Evolutionary conservation across 2,797 vertebrate genomes (phyloP).

Genomic region (Oreochromis grahami): DNA sequence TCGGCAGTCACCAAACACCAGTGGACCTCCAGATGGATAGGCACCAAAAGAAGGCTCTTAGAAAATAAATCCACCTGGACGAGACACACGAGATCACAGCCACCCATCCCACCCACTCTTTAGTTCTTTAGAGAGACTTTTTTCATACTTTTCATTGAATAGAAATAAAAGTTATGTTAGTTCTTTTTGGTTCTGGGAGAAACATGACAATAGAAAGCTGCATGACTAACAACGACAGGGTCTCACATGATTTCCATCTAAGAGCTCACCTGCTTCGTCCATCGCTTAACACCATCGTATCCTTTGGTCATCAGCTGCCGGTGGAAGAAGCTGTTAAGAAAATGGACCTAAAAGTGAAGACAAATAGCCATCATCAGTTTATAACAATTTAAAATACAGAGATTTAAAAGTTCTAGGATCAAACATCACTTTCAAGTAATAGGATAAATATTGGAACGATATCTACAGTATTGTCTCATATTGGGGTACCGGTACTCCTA

Average conservation of each 20-base stretch:
- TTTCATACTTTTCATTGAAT: not conserved
- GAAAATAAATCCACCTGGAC: conserved; percentile 94
- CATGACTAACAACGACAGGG: not conserved
- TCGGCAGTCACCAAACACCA: conserved; percentile 96
- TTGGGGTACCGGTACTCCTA: not conserved
- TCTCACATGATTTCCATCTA: not conserved
- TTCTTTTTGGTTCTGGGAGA: not conserved
- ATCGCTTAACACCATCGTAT: conserved; percentile 94
- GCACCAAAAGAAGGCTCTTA: conserved; percentile 90
- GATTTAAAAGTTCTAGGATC: not conserved
- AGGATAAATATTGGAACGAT: not conserved
- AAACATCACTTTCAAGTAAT: not conserved
- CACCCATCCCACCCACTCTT: not conserved
- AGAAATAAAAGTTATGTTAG: not conserved
- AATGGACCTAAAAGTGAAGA: conserved; percentile 84
- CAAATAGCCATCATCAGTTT: not conserved
- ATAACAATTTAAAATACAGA: fast-evolving
- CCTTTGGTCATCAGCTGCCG: conserved; percentile 97
- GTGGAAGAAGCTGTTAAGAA: conserved; percentile 99
- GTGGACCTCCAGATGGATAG: conserved; percentile 96
- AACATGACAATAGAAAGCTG: not conserved
- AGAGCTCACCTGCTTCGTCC: conserved; percentile 91
- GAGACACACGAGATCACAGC: not conserved
- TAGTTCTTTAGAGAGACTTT: not conserved
- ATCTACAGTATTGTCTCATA: not conserved